These are phyloP conservation scores for Struthidea cinerea DNA, from an alignment of 2,113 vertebrate species.

Conservation along the genomic window DNA sequence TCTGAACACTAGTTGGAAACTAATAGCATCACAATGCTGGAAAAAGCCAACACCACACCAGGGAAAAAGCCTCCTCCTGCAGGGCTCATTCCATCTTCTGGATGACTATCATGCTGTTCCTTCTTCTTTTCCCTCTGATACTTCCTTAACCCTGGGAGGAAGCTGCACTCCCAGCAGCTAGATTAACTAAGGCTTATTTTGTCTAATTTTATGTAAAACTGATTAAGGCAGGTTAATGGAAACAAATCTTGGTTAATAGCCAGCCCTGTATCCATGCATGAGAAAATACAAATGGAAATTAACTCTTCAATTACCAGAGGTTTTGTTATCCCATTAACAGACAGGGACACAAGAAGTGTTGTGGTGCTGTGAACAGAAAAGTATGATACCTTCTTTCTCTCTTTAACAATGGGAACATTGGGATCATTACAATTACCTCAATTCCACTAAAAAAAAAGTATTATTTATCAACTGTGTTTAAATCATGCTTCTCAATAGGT, in stretches of 20 bases:
- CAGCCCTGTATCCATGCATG: neutral
- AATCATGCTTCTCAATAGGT: neutral
- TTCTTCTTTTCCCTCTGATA: neutral
- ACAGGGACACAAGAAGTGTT: fast-evolving
- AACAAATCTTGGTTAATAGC: neutral
- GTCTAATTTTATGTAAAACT: neutral
- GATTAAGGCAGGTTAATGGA: neutral
- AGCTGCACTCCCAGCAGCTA: neutral
- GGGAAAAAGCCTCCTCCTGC: neutral
- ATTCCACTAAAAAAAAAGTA: neutral
- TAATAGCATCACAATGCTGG: neutral
- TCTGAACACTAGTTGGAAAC: neutral
- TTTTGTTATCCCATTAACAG: neutral
- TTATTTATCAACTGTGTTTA: neutral
- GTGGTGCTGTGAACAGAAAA: neutral
- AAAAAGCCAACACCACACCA: neutral
- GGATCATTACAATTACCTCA: neutral
- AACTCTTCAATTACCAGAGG: neutral
- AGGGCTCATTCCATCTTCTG: neutral
- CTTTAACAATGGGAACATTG: neutral
- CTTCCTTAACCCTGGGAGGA: neutral
- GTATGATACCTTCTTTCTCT: neutral
- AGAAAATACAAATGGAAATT: neutral
- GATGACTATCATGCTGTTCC: neutral
- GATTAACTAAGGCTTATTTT: neutral